Percentiles rank a stretch among this genome's conserved stretches.
Conservation (phyloP, 2,797 vertebrate genomes). For the Macrochelys suwanniensis region DNA sequence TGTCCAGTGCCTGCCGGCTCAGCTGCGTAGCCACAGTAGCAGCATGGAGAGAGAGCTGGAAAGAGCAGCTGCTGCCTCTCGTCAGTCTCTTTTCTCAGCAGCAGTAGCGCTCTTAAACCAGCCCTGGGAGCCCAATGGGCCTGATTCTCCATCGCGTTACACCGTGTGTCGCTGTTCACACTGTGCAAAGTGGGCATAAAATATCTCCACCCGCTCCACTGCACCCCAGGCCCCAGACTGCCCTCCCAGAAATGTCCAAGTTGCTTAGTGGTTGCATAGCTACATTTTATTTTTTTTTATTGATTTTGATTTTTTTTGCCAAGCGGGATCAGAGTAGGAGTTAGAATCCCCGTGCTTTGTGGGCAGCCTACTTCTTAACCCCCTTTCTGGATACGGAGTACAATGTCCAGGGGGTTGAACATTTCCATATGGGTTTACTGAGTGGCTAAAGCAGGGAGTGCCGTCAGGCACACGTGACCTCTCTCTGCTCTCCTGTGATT, state of each 20-base stretch:
- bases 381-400: neutral
- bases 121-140: neutral
- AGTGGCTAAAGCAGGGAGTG: rapidly evolving
- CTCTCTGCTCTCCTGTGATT: neutral
- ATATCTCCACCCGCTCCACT: neutral
- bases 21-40: neutral
- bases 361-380: neutral
- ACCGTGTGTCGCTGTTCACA: neutral
- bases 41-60: neutral
- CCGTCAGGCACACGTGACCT: rapidly evolving
- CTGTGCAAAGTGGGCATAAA: neutral
- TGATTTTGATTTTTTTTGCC: neutral
- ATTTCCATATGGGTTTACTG: rapidly evolving
- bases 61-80: neutral
- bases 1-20: neutral
- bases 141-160: neutral
- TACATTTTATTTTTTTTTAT: neutral
- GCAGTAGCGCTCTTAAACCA: rapidly evolving
- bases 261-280: neutral
- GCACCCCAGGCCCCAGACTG: neutral
- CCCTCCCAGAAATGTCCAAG: neutral
- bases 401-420: neutral
- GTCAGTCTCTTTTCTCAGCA: rapidly evolving
- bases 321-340: neutral
- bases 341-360: neutral